These are phyloP conservation scores for Chymomyza procnemis DNA, from an alignment of 2,888 invertebrate species.

Conservation along the genomic window DNA sequence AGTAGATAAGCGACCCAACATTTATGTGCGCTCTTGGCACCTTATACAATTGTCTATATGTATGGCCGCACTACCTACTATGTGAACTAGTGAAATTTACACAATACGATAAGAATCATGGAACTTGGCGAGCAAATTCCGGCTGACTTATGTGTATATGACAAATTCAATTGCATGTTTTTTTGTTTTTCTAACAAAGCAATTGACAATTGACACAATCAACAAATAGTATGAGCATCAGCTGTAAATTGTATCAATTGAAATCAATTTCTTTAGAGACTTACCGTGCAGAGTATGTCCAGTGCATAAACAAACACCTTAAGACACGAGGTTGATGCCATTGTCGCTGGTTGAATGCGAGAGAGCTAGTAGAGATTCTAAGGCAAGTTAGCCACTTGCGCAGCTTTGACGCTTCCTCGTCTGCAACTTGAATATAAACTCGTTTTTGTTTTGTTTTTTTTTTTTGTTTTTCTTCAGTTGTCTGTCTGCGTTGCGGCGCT, in stretches of 20 bases:
- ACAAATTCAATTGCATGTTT: background rate
- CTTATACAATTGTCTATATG: too few species aligned
- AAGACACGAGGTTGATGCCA: slow-evolving; percentile 65
- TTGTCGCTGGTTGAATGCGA: too few species aligned
- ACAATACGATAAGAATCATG: background rate
- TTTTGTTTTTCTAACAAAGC: background rate
- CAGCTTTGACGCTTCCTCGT: background rate
- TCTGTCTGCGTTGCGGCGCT: background rate
- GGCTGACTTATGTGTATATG: background rate
- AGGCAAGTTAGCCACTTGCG: background rate
- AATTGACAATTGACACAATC: slow-evolving; percentile 20
- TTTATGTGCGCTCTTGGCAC: too few species aligned
- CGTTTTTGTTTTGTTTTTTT: slow-evolving; percentile 8
- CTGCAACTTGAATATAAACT: background rate
- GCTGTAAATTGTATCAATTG: slow-evolving; percentile 16
- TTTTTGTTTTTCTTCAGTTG: too few species aligned
- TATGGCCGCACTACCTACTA: background rate
- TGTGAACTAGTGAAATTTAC: background rate
- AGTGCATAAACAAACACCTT: slow-evolving; percentile 62
- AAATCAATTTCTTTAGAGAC: slow-evolving; percentile 30
- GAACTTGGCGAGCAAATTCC: background rate
- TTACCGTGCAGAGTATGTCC: slow-evolving; percentile 68
- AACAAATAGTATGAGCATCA: slow-evolving; percentile 10
- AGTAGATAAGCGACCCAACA: background rate
- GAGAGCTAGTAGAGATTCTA: too few species aligned